Percentiles rank a stretch among this genome's conserved stretches.
Evolutionary conservation across 1,140 invertebrate species (phyloP).

Genomic region (Stegodyphus dumicola): DNA sequence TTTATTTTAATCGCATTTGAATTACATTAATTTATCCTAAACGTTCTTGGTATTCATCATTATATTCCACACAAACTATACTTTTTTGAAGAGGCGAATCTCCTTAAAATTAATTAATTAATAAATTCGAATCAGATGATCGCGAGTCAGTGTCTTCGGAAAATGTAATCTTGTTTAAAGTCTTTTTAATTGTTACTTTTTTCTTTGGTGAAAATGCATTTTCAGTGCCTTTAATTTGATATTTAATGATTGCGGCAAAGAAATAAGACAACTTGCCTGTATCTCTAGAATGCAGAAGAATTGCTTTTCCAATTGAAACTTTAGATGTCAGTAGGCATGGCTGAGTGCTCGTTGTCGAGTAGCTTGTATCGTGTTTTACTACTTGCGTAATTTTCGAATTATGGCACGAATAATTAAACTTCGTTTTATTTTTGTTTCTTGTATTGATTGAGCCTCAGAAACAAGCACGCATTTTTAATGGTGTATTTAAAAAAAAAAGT

Average conservation of each 20-base stretch:
- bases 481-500: conserved; percentile 19
- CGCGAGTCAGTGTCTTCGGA: too few species aligned
- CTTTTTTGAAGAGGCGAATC: too few species aligned
- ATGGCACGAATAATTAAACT: conserved; percentile 36
- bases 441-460: conserved; percentile 29
- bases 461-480: conserved; percentile 25
- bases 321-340: conserved; percentile 12
- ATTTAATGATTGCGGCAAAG: conserved; percentile 28
- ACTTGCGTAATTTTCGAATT: conserved; percentile 29
- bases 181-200: too few species aligned
- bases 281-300: too few species aligned
- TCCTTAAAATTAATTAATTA: too few species aligned
- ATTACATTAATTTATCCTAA: too few species aligned
- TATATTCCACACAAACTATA: too few species aligned
- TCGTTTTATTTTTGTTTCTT: conserved; percentile 13
- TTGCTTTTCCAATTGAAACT: conserved; percentile 16
- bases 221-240: not conserved
- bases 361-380: not conserved
- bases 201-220: too few species aligned
- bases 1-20: too few species aligned
- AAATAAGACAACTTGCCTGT: not conserved
- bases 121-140: too few species aligned
- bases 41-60: too few species aligned
- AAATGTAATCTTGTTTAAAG: too few species aligned
- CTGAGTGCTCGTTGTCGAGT: not conserved